These are phyloP conservation scores for Ligdia adustata DNA, from an alignment of 2,888 invertebrate species.

Conservation along the genomic window DNA sequence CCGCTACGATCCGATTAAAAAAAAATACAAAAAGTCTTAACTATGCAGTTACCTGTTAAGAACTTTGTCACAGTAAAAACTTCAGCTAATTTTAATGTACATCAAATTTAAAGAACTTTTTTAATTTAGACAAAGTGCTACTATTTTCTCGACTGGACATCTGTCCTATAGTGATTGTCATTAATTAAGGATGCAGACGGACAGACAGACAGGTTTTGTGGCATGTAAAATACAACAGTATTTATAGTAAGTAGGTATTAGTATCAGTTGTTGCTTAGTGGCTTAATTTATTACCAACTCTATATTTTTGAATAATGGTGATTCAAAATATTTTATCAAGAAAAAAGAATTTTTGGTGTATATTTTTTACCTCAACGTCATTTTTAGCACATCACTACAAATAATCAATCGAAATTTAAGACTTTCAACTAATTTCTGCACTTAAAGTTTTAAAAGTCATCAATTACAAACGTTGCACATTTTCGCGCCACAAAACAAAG, in stretches of 20 bases:
- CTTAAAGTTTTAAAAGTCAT: slow-evolving; percentile 11
- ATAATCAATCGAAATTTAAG: too few relatives aligned
- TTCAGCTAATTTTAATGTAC: neutral
- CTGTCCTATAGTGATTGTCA: slow-evolving; percentile 50
- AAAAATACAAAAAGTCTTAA: neutral
- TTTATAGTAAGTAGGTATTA: slow-evolving; percentile 27
- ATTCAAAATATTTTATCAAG: too few relatives aligned
- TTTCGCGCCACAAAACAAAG: neutral
- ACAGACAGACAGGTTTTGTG: slow-evolving; percentile 47
- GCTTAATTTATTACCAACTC: too few relatives aligned
- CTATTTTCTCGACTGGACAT: slow-evolving; percentile 28
- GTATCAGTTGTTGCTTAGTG: slow-evolving; percentile 9
- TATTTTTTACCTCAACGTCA: too few relatives aligned
- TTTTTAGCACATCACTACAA: too few relatives aligned
- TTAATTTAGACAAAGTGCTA: slow-evolving; percentile 12
- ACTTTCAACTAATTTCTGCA: too few relatives aligned
- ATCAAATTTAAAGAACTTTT: neutral
- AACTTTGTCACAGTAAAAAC: neutral
- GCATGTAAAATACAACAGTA: slow-evolving; percentile 41
- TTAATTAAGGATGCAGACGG: slow-evolving; percentile 53
- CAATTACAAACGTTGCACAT: slow-evolving; percentile 13
- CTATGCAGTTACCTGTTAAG: neutral
- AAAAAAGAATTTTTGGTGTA: too few relatives aligned
- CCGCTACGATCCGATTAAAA: neutral
- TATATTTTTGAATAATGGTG: too few relatives aligned